Evolutionary conservation across 2,797 vertebrate species (phyloP).

Genomic region (Alcedo atthis): DNA sequence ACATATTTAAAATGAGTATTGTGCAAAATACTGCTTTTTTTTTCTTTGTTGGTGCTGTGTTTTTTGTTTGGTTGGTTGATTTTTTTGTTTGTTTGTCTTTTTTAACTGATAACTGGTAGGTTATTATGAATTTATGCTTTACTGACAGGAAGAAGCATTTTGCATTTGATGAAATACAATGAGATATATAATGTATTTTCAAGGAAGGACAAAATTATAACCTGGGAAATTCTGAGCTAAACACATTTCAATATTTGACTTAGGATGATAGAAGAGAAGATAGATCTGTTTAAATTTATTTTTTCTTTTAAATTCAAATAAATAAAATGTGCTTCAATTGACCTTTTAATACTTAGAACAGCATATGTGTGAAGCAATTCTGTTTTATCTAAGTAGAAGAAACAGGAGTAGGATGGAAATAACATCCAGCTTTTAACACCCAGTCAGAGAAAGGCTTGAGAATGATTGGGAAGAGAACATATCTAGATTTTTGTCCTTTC

Average conservation of each 20-base stretch:
- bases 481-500: neutral
- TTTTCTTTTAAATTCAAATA: neutral
- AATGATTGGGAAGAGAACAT: neutral
- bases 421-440: neutral
- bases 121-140: neutral
- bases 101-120: neutral
- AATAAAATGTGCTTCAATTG: slow-evolving; percentile 2
- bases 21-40: neutral
- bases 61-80: fast-evolving
- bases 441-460: neutral
- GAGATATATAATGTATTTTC: neutral
- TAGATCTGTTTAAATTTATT: neutral
- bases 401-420: neutral
- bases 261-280: neutral
- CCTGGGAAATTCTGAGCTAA: neutral
- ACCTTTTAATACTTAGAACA: neutral
- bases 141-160: neutral
- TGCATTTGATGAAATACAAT: neutral
- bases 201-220: neutral
- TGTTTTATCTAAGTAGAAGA: neutral
- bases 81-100: neutral
- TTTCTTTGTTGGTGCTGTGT: neutral
- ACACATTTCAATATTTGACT: neutral
- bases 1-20: neutral
- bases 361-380: neutral